phyloP scores from a whole-genome alignment of 2,113 vertebrate species.

The Lontra canadensis region DNA sequence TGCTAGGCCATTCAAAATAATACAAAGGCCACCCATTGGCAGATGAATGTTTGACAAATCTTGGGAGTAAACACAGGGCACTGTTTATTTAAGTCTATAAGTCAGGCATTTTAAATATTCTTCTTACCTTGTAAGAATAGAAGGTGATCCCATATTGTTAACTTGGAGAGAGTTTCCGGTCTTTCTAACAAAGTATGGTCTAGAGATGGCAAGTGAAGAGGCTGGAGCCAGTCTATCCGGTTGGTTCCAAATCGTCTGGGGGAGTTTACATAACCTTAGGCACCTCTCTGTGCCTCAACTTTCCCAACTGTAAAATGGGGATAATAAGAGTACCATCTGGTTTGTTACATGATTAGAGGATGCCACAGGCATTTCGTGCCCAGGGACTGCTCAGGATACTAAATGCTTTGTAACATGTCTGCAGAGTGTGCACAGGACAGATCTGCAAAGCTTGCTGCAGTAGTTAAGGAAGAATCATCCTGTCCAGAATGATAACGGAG shows the following conservation, averaged over 20 bases:
- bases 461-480: neutral
- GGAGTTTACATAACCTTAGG: neutral
- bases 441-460: rapidly evolving
- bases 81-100: constrained; percentile 72
- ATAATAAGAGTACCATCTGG: neutral
- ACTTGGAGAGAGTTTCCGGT: neutral
- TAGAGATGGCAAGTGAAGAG: neutral
- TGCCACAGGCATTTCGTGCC: rapidly evolving
- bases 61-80: constrained; percentile 70
- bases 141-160: neutral
- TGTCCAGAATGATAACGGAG: neutral
- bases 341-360: neutral
- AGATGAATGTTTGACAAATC: constrained; percentile 74
- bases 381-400: too few relatives aligned
- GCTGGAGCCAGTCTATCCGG: neutral
- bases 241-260: neutral
- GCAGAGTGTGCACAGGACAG: neutral
- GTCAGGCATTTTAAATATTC: constrained; percentile 61
- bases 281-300: neutral
- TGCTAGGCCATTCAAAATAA: constrained; percentile 62
- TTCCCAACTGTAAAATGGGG: neutral
- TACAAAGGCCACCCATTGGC: constrained; percentile 72
- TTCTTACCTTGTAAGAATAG: neutral
- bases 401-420: neutral
- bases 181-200: neutral